phyloP scores from a whole-genome alignment of 2,888 invertebrate genomes.

The Chouioia cunea region DNA sequence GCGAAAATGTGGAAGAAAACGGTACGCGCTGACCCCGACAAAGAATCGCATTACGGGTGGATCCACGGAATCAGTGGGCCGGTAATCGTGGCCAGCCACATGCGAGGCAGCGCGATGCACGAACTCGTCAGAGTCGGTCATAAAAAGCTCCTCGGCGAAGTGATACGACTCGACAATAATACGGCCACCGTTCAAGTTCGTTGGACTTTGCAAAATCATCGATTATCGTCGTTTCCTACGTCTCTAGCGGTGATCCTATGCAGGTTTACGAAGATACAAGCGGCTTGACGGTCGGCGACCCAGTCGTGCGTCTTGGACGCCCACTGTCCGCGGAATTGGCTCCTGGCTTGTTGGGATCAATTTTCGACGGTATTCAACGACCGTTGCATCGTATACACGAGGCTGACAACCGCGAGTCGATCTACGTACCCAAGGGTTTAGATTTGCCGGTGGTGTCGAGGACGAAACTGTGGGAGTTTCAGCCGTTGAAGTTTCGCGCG shows the following conservation, averaged over 20 bases:
- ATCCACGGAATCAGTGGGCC: slow-evolving; percentile 97
- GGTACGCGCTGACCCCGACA: neutral
- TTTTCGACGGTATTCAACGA: slow-evolving; percentile 99
- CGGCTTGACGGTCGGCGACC: slow-evolving; percentile 98
- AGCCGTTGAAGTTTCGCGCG: slow-evolving; percentile 81
- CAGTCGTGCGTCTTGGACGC: slow-evolving; percentile 95
- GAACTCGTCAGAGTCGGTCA: slow-evolving; percentile 98
- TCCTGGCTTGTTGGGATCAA: slow-evolving; percentile 97
- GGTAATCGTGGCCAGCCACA: slow-evolving; percentile 96
- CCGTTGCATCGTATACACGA: slow-evolving; percentile 93
- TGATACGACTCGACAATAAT: slow-evolving; percentile 97
- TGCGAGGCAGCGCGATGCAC: slow-evolving; percentile 99
- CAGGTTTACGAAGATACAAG: slow-evolving; percentile 89
- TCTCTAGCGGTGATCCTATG: too few species aligned
- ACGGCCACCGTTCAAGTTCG: slow-evolving; percentile 93
- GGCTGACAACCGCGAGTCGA: slow-evolving; percentile 86
- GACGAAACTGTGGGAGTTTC: slow-evolving; percentile 89
- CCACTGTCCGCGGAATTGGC: slow-evolving; percentile 97
- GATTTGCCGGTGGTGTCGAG: slow-evolving; percentile 89
- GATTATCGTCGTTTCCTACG: too few species aligned
- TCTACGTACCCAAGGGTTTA: slow-evolving; percentile 98
- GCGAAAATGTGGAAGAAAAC: too few species aligned
- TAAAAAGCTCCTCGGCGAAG: slow-evolving; percentile 96
- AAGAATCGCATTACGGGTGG: slow-evolving; percentile 88
- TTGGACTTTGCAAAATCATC: neutral